A percentile compares a stretch with the other conserved stretches of the same genome.
These are phyloP conservation scores for Ancistrus triradiatus DNA, from an alignment of 2,113 vertebrate species.

Conservation along the genomic window DNA sequence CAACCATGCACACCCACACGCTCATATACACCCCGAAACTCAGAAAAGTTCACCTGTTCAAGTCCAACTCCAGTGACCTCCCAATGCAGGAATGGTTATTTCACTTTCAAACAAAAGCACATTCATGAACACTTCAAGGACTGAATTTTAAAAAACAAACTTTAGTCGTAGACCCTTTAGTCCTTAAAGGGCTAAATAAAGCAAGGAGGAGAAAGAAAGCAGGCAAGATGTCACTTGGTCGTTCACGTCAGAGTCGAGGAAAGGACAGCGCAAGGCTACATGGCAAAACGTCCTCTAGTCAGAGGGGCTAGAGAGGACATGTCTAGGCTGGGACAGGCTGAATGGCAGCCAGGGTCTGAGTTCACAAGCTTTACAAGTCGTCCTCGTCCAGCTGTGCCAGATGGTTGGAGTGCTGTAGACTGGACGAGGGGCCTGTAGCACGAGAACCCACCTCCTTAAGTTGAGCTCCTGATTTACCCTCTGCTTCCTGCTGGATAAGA, in stretches of 20 bases:
- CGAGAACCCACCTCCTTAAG: slow-evolving; percentile 50
- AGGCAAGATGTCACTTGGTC: slow-evolving; percentile 40
- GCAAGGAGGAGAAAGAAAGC: slow-evolving; percentile 17
- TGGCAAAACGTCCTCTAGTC: slow-evolving; percentile 8
- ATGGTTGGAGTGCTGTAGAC: slow-evolving; percentile 64
- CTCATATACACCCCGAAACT: slow-evolving; percentile 19
- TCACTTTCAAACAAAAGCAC: slow-evolving; percentile 24
- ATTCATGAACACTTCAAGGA: neutral
- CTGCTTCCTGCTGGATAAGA: slow-evolving; percentile 58
- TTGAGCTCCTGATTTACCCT: slow-evolving; percentile 54
- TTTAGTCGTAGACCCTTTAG: too few species aligned
- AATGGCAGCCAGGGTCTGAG: slow-evolving; percentile 36
- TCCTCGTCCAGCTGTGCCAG: slow-evolving; percentile 83
- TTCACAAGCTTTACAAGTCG: slow-evolving; percentile 72
- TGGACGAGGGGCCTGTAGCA: slow-evolving; percentile 39
- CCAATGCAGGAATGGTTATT: slow-evolving; percentile 67
- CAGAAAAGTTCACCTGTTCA: slow-evolving; percentile 5
- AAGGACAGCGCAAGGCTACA: slow-evolving; percentile 24
- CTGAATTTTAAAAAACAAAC: too few species aligned
- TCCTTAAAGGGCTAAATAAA: too few species aligned
- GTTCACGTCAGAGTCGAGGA: slow-evolving; percentile 29
- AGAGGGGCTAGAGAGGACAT: neutral
- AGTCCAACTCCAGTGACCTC: slow-evolving; percentile 65
- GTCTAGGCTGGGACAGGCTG: slow-evolving; percentile 31
- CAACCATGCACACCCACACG: slow-evolving; percentile 17